phyloP scores from a whole-genome alignment of 2,113 vertebrate species.

The Larimichthys polyactis region DNA sequence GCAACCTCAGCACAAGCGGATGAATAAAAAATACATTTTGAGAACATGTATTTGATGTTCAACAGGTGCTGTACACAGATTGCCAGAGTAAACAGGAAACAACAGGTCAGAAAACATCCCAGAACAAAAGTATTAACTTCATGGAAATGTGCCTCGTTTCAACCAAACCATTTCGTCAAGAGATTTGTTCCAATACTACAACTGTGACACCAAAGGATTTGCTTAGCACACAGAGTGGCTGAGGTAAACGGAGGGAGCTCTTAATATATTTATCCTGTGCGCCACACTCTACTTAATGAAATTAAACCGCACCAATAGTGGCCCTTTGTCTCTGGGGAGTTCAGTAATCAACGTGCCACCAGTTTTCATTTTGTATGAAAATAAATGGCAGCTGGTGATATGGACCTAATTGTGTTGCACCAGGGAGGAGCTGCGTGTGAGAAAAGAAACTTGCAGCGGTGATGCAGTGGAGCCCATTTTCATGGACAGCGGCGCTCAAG shows the following conservation, averaged over 20 bases:
- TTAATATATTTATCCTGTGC: conserved; percentile 95
- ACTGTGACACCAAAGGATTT: conserved; percentile 89
- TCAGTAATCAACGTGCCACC: conserved; percentile 92
- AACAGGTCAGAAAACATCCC: conserved; percentile 1
- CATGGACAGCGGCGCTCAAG: conserved; percentile 86
- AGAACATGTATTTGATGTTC: background rate
- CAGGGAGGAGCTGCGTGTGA: conserved; percentile 83
- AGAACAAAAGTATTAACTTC: conserved; percentile 8
- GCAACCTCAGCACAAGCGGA: background rate
- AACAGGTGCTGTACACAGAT: background rate
- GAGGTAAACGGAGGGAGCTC: conserved; percentile 85
- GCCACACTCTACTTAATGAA: conserved; percentile 96
- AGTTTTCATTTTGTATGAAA: conserved; percentile 95
- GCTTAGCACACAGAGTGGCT: conserved; percentile 89
- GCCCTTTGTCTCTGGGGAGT: conserved; percentile 88
- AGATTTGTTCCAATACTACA: conserved; percentile 42
- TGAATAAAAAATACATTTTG: background rate
- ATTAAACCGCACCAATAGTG: conserved; percentile 94
- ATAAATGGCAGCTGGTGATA: conserved; percentile 96
- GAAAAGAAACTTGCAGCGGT: conserved; percentile 89
- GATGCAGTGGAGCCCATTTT: conserved; percentile 97
- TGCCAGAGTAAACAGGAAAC: background rate
- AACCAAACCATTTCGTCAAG: conserved; percentile 26
- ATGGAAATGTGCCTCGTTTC: conserved; percentile 31
- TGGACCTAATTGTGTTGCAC: conserved; percentile 93